Percentiles rank a stretch among this genome's conserved stretches.
These are phyloP conservation scores for Aphidoletes aphidimyza DNA, from an alignment of 2,888 invertebrate genomes.

Conservation along the genomic window DNA sequence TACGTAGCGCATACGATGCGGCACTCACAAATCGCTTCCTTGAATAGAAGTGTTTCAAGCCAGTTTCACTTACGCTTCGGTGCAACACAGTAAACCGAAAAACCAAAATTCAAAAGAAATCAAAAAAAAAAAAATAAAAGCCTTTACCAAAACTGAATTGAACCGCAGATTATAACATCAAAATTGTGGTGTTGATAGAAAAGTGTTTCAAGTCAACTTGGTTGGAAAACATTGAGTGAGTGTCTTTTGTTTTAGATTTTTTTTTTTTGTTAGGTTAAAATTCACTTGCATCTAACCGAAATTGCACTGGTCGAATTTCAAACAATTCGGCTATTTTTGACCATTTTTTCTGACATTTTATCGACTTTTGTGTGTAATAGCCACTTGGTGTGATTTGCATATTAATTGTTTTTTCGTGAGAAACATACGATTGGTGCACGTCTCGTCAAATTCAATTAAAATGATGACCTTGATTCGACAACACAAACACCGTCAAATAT, in stretches of 20 bases:
- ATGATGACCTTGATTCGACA: constrained; percentile 5
- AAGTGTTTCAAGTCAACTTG: too few species aligned
- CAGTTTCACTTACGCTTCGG: constrained; percentile 19
- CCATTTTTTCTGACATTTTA: background rate
- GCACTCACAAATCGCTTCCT: constrained; percentile 15
- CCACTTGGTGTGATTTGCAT: background rate
- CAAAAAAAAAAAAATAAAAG: too few species aligned
- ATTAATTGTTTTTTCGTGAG: background rate
- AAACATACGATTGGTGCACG: background rate
- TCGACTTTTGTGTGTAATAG: background rate
- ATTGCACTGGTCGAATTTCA: background rate
- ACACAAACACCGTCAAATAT: background rate
- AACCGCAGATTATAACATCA: too few species aligned
- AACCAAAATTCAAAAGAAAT: constrained; percentile 1
- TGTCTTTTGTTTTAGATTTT: background rate
- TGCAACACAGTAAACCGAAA: constrained; percentile 40
- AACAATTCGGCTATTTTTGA: too few species aligned
- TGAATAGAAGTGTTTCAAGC: constrained; percentile 20
- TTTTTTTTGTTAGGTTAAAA: background rate
- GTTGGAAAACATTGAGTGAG: too few species aligned
- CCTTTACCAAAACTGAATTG: too few species aligned
- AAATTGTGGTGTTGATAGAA: too few species aligned
- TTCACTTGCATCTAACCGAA: background rate
- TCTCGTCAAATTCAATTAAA: constrained; percentile 8
- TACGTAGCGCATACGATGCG: constrained; percentile 1